These are phyloP conservation scores for Drosophila ficusphila DNA, from an alignment of 1,140 invertebrate genomes.

Conservation along the genomic window DNA sequence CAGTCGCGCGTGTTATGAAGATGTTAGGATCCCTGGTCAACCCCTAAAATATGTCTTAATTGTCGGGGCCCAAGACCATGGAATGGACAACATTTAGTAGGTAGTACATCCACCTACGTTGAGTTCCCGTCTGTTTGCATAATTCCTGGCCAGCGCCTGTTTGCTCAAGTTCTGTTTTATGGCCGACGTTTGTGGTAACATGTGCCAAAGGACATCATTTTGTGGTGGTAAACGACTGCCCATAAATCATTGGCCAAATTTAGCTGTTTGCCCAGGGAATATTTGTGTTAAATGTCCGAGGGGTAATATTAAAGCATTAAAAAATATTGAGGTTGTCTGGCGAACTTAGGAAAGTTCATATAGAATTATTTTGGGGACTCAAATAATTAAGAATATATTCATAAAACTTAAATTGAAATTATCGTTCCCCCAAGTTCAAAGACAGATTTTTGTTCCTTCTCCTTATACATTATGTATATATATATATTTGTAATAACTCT, in stretches of 20 bases:
- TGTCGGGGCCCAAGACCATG: conserved; percentile 10
- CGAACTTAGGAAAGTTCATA: too few relatives aligned
- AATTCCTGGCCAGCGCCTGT: conserved; percentile 27
- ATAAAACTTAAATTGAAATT: not conserved
- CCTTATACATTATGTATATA: conserved; percentile 78
- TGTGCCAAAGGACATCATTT: conserved; percentile 53
- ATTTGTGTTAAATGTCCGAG: conserved; percentile 31
- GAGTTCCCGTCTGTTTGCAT: conserved; percentile 30
- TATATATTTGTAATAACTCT: conserved; percentile 82
- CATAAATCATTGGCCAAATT: conserved; percentile 67
- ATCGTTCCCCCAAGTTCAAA: not conserved
- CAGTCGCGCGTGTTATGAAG: conserved; percentile 81
- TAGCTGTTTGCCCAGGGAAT: conserved; percentile 32
- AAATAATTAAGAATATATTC: not conserved
- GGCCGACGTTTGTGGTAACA: conserved; percentile 42
- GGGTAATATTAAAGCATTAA: conserved; percentile 1
- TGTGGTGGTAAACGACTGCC: conserved; percentile 51
- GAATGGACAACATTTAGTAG: not conserved
- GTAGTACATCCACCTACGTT: conserved; percentile 4
- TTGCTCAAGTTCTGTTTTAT: conserved; percentile 51
- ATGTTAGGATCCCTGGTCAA: conserved; percentile 58
- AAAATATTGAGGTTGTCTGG: too few relatives aligned
- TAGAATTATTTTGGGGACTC: not conserved
- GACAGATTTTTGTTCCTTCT: conserved; percentile 40
- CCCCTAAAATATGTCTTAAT: conserved; percentile 53